These are phyloP conservation scores for Phylloscopus collybita DNA, from an alignment of 2,797 vertebrate genomes.

Conservation along the genomic window DNA sequence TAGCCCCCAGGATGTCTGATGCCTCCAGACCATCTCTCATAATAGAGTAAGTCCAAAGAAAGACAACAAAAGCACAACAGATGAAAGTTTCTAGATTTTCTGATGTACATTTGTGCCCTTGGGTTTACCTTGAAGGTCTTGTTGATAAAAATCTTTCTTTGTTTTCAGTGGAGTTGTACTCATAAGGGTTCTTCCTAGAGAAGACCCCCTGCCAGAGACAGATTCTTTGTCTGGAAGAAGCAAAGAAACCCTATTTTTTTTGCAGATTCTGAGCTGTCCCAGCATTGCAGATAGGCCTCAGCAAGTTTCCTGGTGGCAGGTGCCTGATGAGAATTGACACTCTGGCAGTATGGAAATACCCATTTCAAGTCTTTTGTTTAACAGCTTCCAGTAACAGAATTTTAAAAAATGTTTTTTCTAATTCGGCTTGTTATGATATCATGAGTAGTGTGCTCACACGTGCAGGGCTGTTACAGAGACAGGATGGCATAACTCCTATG, in stretches of 20 bases:
- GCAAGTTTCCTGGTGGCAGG: background rate
- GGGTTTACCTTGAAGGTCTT: background rate
- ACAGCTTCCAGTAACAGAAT: background rate
- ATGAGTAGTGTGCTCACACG: fast-evolving
- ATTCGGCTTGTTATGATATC: background rate
- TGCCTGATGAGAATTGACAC: background rate
- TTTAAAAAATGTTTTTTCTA: background rate
- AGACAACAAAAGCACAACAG: background rate
- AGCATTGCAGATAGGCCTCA: background rate
- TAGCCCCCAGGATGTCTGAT: background rate
- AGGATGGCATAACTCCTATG: background rate
- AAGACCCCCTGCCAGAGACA: background rate
- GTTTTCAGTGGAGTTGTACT: background rate
- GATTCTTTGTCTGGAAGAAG: background rate
- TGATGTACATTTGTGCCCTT: background rate
- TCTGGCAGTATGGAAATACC: background rate
- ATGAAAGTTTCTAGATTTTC: background rate
- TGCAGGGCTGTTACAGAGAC: background rate
- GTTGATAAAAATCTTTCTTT: background rate
- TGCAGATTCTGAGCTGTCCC: background rate
- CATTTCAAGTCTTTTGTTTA: background rate
- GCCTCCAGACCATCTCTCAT: background rate
- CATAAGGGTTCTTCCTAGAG: background rate
- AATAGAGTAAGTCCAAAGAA: background rate
- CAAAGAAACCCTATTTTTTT: background rate